Conservation (phyloP, 30 jellyfish, hydroid and myxozoan genomes). For the Pseudorhiza aurosa region DNA sequence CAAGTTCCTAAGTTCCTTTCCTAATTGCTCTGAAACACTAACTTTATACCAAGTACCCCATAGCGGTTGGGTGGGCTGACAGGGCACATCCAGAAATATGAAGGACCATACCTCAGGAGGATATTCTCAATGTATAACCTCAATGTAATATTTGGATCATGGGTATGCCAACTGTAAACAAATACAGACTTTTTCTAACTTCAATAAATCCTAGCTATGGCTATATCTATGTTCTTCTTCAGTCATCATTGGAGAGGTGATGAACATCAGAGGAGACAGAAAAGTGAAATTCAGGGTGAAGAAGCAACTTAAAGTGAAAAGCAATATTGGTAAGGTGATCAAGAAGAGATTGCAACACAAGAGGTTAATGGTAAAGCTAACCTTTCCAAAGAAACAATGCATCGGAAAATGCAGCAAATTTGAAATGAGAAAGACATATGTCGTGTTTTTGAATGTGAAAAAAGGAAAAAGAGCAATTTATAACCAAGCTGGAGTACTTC, state of each 20-base stretch:
- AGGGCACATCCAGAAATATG: too few relatives aligned
- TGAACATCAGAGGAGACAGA: conserved; percentile 16
- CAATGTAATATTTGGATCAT: too few relatives aligned
- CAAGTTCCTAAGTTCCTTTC: too few relatives aligned
- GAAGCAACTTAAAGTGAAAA: neutral
- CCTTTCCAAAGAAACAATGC: conserved; percentile 34
- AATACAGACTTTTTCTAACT: too few relatives aligned
- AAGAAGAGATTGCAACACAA: conserved; percentile 18
- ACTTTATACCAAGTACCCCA: too few relatives aligned
- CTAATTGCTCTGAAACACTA: too few relatives aligned
- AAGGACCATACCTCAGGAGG: too few relatives aligned
- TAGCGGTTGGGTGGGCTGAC: too few relatives aligned
- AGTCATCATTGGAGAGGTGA: conserved; percentile 46
- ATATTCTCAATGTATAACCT: too few relatives aligned
- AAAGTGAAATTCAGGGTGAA: conserved; percentile 33
- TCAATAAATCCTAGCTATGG: too few relatives aligned
- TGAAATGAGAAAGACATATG: conserved; percentile 21
- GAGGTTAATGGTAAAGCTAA: conserved; percentile 24
- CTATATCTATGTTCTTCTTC: neutral
- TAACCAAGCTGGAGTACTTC: conserved; percentile 38
- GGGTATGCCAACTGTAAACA: too few relatives aligned
- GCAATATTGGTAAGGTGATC: conserved; percentile 7
- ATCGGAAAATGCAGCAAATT: conserved; percentile 19
- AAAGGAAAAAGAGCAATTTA: conserved; percentile 36
- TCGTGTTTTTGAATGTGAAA: conserved; percentile 29